A percentile compares a stretch with the other conserved stretches of the same genome.
Evolutionary conservation across 2,888 invertebrate genomes (phyloP).

Genomic region (Gandaritis pyraliata): DNA sequence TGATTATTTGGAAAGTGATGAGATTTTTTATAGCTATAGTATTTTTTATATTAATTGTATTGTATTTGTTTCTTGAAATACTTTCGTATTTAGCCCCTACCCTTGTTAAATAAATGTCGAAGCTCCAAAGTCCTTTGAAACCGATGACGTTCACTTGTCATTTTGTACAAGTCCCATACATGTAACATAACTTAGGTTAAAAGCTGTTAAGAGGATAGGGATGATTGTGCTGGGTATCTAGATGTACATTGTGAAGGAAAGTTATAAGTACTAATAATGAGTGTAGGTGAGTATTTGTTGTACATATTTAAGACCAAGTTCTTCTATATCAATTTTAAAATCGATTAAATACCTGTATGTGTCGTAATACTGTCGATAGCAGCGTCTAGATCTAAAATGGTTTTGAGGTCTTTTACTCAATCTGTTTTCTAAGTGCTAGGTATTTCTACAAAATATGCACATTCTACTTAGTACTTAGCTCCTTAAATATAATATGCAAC

Average conservation of each 20-base stretch:
- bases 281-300: constrained; percentile 26
- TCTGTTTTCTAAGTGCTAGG: too few relatives aligned
- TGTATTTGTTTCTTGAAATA: constrained; percentile 34
- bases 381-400: too few relatives aligned
- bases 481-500: background rate
- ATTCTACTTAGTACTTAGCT: background rate
- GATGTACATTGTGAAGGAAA: constrained; percentile 70
- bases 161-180: constrained; percentile 32
- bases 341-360: background rate
- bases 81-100: constrained; percentile 22
- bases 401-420: too few relatives aligned
- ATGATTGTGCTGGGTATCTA: constrained; percentile 71
- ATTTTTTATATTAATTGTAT: too few relatives aligned
- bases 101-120: constrained; percentile 30
- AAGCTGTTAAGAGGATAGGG: constrained; percentile 73
- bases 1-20: background rate
- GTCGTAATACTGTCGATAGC: background rate
- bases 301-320: background rate
- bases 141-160: constrained; percentile 30
- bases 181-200: constrained; percentile 45
- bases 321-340: background rate
- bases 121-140: constrained; percentile 31
- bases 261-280: constrained; percentile 48
- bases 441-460: background rate
- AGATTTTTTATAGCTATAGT: too few relatives aligned